A percentile compares a stretch with the other conserved stretches of the same genome.
phyloP scores from a whole-genome alignment of 2,797 vertebrate species.

The Acanthopagrus latus region DNA sequence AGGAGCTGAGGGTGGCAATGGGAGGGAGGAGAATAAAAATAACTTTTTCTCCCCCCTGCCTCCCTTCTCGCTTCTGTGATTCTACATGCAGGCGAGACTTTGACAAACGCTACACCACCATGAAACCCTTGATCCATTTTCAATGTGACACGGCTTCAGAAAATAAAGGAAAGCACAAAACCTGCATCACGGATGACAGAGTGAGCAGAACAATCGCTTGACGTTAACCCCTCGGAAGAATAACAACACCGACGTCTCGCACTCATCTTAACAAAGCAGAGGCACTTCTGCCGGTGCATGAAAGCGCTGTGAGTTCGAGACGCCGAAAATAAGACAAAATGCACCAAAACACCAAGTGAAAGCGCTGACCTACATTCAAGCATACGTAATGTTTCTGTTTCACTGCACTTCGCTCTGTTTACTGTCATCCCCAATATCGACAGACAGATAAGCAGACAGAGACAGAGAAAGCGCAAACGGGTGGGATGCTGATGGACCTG shows the following conservation, averaged over 20 bases:
- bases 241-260: constrained; percentile 29
- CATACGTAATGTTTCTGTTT: constrained; percentile 62
- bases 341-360: constrained; percentile 30
- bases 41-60: constrained; percentile 56
- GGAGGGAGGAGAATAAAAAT: constrained; percentile 70
- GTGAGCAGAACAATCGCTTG: constrained; percentile 10
- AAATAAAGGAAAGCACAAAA: constrained; percentile 33
- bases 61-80: constrained; percentile 43
- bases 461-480: not conserved
- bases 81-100: constrained; percentile 50
- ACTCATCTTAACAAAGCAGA: constrained; percentile 3
- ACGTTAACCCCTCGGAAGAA: constrained; percentile 6
- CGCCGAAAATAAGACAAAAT: constrained; percentile 27
- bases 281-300: constrained; percentile 27
- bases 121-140: constrained; percentile 56
- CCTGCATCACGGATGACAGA: constrained; percentile 16
- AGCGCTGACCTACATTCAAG: constrained; percentile 68
- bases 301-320: not conserved
- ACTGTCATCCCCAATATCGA: constrained; percentile 28
- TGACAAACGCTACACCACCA: constrained; percentile 53
- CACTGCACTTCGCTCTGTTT: constrained; percentile 44
- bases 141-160: constrained; percentile 34
- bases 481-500: constrained; percentile 31
- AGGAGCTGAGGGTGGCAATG: constrained; percentile 42
- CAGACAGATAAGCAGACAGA: constrained; percentile 2